phyloP scores from a whole-genome alignment of 2,113 vertebrate species.

The Tursiops truncatus region DNA sequence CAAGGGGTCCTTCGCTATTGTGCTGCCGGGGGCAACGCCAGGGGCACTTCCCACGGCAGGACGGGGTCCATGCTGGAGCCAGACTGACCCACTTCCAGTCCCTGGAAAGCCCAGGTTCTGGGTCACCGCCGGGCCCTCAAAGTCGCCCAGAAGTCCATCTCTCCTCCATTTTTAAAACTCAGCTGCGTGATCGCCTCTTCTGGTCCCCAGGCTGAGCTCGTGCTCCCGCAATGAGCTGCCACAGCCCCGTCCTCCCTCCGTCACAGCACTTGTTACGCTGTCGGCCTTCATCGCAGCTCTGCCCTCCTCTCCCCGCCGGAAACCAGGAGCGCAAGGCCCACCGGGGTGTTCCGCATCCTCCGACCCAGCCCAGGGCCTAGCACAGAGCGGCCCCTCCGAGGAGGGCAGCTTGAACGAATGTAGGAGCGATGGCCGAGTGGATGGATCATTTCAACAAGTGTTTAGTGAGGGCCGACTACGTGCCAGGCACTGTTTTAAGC shows the following conservation, averaged over 20 bases:
- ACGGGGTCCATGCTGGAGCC: neutral
- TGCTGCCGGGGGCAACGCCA: neutral
- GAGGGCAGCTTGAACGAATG: accelerated
- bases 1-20: accelerated
- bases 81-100: neutral
- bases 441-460: neutral
- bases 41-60: neutral
- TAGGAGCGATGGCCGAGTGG: neutral
- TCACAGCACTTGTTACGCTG: neutral
- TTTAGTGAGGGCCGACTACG: neutral
- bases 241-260: neutral
- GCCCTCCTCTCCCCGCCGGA: neutral
- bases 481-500: neutral
- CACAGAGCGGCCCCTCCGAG: accelerated
- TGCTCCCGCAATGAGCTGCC: neutral
- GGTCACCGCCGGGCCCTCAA: neutral
- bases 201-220: neutral
- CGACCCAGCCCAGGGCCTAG: neutral
- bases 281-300: neutral
- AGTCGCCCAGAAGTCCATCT: neutral
- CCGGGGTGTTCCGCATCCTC: no score
- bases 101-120: neutral
- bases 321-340: neutral
- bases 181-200: neutral
- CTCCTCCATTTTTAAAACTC: neutral